Evolutionary conservation across 2,888 invertebrate genomes (phyloP).

Genomic region (Fragum whitleyi): DNA sequence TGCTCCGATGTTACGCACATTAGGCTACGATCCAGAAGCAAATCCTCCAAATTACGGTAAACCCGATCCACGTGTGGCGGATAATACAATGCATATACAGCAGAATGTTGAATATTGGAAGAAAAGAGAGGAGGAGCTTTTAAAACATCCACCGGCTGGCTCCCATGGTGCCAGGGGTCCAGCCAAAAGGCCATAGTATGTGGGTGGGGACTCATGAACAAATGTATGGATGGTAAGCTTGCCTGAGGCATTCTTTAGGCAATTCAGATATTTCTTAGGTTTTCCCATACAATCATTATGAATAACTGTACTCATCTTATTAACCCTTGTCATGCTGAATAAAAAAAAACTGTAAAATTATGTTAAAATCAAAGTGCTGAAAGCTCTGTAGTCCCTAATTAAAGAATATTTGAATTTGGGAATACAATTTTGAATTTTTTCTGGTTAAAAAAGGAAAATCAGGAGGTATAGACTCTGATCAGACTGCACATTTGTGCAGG

Average conservation of each 20-base stretch:
- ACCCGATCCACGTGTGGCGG: constrained; percentile 88
- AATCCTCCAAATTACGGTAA: constrained; percentile 98
- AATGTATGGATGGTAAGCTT: background rate
- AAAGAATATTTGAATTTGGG: no score
- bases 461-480: no score
- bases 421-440: no score
- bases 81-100: constrained; percentile 85
- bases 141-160: constrained; percentile 38
- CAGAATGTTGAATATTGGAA: constrained; percentile 84
- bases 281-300: no score
- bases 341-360: no score
- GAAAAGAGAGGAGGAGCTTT: constrained; percentile 74
- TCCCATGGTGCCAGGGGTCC: background rate
- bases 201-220: background rate
- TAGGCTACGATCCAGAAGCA: constrained; percentile 96
- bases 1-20: constrained; percentile 96
- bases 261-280: background rate
- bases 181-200: background rate
- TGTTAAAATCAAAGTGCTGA: no score
- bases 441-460: no score
- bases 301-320: no score
- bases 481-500: no score
- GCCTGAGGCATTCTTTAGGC: background rate
- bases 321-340: no score
- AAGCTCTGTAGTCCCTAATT: no score